These are phyloP conservation scores for Peromyscus polionotus DNA, from an alignment of 2,113 vertebrate species.

Conservation along the genomic window DNA sequence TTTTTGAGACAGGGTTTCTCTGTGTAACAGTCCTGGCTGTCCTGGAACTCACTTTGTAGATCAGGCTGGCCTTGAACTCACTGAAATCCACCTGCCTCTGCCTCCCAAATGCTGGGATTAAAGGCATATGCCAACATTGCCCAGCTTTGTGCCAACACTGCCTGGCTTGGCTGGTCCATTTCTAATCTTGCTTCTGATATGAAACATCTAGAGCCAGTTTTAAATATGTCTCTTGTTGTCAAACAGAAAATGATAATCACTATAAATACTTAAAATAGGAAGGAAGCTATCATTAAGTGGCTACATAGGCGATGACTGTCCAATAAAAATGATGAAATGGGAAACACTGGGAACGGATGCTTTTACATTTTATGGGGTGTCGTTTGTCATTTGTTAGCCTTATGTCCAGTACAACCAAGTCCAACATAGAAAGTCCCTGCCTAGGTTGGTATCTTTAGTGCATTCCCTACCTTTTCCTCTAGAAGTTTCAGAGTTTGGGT, in stretches of 20 bases:
- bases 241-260: background rate
- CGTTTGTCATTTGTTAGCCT: background rate
- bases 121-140: too few species aligned
- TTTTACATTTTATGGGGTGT: background rate
- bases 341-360: background rate
- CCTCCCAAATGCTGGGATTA: too few species aligned
- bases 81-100: too few species aligned
- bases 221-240: background rate
- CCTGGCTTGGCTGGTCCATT: background rate
- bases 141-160: too few species aligned
- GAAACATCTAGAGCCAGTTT: background rate
- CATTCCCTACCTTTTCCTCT: background rate
- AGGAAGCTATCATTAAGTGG: background rate
- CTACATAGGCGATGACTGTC: too few species aligned
- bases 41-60: too few species aligned
- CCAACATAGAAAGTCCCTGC: background rate
- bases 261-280: background rate
- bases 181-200: background rate
- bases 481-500: background rate
- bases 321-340: background rate
- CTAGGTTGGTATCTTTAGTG: background rate
- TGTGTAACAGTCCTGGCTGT: too few species aligned
- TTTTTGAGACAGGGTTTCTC: too few species aligned
- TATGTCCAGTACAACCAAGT: background rate
- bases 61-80: too few species aligned